These are phyloP conservation scores for Chitala chitala DNA, from an alignment of 2,113 vertebrate genomes.

Conservation along the genomic window DNA sequence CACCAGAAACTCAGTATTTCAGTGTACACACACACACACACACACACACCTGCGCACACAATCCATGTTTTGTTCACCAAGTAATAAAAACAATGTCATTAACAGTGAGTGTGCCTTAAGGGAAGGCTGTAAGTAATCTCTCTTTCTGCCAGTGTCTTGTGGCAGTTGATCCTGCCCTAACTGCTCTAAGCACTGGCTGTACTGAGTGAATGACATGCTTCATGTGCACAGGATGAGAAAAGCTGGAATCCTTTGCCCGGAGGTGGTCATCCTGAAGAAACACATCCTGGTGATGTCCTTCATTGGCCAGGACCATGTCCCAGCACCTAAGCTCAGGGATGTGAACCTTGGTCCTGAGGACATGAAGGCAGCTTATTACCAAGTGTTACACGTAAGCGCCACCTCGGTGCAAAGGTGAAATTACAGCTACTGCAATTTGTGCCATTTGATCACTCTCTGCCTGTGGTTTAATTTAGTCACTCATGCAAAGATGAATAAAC, in stretches of 20 bases:
- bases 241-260: conserved; percentile 82
- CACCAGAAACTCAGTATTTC: too few relatives aligned
- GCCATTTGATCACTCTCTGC: background rate
- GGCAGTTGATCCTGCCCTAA: too few relatives aligned
- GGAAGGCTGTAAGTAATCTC: too few relatives aligned
- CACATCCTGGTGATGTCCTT: conserved; percentile 97
- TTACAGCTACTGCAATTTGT: too few relatives aligned
- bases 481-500: background rate
- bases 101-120: too few relatives aligned
- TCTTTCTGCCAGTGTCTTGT: too few relatives aligned
- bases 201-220: conserved; percentile 19
- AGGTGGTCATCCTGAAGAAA: conserved; percentile 87
- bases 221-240: conserved; percentile 77
- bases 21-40: too few relatives aligned
- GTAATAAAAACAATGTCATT: too few relatives aligned
- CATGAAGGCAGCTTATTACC: conserved; percentile 78
- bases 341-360: conserved; percentile 75
- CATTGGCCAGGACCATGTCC: conserved; percentile 86
- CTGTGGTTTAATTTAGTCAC: background rate
- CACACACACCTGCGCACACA: too few relatives aligned
- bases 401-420: background rate
- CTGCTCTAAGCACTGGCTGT: too few relatives aligned
- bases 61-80: too few relatives aligned
- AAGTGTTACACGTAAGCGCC: conserved; percentile 72
- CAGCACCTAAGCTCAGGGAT: conserved; percentile 93